A percentile compares a stretch with the other conserved stretches of the same genome.
These are phyloP conservation scores for Eulacestoma nigropectus DNA, from an alignment of 2,113 vertebrate genomes.

Conservation along the genomic window DNA sequence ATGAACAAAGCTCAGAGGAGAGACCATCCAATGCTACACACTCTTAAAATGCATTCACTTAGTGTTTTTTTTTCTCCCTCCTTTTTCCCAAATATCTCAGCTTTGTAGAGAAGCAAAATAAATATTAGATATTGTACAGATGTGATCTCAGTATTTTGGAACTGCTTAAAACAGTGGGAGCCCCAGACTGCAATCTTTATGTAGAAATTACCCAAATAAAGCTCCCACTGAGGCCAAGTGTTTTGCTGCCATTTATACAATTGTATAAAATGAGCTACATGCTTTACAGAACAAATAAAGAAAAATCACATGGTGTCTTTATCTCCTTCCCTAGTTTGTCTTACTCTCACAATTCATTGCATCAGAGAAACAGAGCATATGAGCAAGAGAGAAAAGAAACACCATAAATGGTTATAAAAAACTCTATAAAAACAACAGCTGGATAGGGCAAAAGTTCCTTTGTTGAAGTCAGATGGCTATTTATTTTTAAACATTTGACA, in stretches of 20 bases:
- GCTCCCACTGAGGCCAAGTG: slow-evolving; percentile 42
- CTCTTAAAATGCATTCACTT: not conserved
- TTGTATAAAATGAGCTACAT: slow-evolving; percentile 36
- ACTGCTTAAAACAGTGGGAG: slow-evolving; percentile 19
- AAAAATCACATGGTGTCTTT: slow-evolving; percentile 43
- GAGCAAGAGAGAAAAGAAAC: slow-evolving; percentile 29
- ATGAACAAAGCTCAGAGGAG: not conserved
- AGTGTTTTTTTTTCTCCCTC: not conserved
- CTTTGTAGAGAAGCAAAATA: not conserved
- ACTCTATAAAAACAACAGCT: slow-evolving; percentile 27
- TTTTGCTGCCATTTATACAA: slow-evolving; percentile 42
- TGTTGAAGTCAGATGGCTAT: slow-evolving; percentile 1
- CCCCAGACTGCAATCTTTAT: not conserved
- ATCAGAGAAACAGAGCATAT: slow-evolving; percentile 17
- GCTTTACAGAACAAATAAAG: slow-evolving; percentile 50
- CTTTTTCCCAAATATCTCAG: not conserved
- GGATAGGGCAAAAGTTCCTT: slow-evolving; percentile 14
- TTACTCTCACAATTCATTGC: slow-evolving; percentile 48
- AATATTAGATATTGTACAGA: slow-evolving; percentile 18
- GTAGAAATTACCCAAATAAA: slow-evolving; percentile 54
- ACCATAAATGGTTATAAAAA: slow-evolving; percentile 55
- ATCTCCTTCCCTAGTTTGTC: slow-evolving; percentile 29
- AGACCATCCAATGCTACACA: not conserved
- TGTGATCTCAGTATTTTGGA: slow-evolving; percentile 13
- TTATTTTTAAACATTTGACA: slow-evolving; percentile 38